A percentile compares a stretch with the other conserved stretches of the same genome.
Evolutionary conservation across 2,888 invertebrate genomes (phyloP).

Genomic region (Monochamus alternatus): DNA sequence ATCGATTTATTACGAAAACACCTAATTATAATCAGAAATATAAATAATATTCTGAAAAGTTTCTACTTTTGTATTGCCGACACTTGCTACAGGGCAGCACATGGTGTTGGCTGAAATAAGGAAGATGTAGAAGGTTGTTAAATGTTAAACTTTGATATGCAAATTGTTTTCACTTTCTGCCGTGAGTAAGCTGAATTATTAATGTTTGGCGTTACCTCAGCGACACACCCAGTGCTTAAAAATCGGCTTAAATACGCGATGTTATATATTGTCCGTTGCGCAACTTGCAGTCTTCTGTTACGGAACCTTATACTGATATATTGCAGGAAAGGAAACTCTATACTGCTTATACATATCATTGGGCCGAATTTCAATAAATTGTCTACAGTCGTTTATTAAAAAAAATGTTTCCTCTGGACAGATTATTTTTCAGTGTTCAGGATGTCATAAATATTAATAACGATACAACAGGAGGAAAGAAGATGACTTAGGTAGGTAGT

Average conservation of each 20-base stretch:
- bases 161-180: constrained; percentile 9
- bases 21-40: too few species aligned
- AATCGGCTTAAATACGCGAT: constrained; percentile 6
- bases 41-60: too few species aligned
- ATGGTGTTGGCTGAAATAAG: neutral
- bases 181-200: constrained; percentile 8
- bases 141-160: constrained; percentile 11
- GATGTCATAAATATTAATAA: too few species aligned
- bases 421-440: too few species aligned
- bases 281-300: constrained; percentile 9
- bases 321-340: constrained; percentile 11
- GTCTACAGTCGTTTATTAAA: neutral
- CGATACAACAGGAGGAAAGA: too few species aligned
- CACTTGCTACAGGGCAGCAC: too few species aligned
- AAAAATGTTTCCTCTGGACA: too few species aligned
- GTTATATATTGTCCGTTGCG: constrained; percentile 15
- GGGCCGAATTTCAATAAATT: constrained; percentile 3
- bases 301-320: neutral
- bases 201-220: constrained; percentile 11
- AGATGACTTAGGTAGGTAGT: too few species aligned
- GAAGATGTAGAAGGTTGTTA: neutral
- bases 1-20: too few species aligned
- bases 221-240: constrained; percentile 15
- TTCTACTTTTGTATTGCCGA: too few species aligned
- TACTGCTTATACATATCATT: constrained; percentile 1